Conservation (phyloP, 2,888 invertebrate species). For the Prosapia bicincta region DNA sequence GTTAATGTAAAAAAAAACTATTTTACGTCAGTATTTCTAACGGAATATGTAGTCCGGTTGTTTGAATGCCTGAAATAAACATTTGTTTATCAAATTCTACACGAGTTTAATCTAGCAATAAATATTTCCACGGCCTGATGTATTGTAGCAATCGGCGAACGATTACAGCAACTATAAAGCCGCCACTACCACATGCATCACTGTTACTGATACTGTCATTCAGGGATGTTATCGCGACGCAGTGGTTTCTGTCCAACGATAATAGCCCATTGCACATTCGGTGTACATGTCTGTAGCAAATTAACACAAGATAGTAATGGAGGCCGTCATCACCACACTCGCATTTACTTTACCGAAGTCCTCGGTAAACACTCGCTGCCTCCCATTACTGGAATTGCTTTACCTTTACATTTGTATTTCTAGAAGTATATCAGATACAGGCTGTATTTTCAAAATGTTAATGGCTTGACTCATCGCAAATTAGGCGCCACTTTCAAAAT, state of each 20-base stretch:
- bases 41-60: too few species aligned
- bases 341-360: neutral
- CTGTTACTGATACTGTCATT: neutral
- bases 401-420: too few species aligned
- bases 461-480: too few species aligned
- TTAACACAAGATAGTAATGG: neutral
- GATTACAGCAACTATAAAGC: neutral
- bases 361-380: too few species aligned
- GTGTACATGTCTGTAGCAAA: neutral
- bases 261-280: neutral
- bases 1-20: too few species aligned
- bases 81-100: too few species aligned
- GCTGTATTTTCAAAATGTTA: too few species aligned
- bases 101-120: neutral
- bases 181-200: neutral
- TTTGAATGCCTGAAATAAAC: too few species aligned
- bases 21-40: too few species aligned
- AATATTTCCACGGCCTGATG: neutral
- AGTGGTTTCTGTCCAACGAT: neutral
- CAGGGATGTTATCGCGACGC: neutral
- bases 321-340: neutral
- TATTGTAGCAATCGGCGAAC: neutral
- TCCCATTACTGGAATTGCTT: too few species aligned
- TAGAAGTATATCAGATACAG: too few species aligned
- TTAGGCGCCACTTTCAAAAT: too few species aligned